A percentile compares a stretch with the other conserved stretches of the same genome.
Conservation (phyloP, 2,113 vertebrate genomes). For the Turdus rufiventris region DNA sequence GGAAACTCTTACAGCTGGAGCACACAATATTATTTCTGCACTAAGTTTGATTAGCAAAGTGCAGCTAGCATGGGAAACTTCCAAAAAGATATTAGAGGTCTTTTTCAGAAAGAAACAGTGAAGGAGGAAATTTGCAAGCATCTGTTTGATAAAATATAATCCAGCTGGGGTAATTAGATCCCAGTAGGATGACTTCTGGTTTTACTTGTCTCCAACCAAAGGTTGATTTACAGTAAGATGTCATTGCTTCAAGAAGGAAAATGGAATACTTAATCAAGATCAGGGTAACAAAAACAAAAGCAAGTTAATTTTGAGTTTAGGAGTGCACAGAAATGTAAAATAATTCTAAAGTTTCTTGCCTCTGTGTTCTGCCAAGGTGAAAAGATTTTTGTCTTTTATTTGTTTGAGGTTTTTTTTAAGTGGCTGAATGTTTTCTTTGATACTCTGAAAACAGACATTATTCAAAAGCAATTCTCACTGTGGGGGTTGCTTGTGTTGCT, state of each 20-base stretch:
- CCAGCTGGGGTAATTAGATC: conserved; percentile 74
- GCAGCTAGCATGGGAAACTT: not conserved
- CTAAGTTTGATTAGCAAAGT: not conserved
- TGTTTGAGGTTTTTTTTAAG: not conserved
- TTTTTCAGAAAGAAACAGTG: conserved; percentile 35
- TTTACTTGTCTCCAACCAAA: conserved; percentile 34
- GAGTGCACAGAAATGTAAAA: conserved; percentile 63
- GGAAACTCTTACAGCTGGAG: conserved; percentile 11
- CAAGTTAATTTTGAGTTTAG: conserved; percentile 65
- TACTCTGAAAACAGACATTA: not conserved
- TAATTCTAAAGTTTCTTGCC: conserved; percentile 57
- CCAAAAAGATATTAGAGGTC: conserved; percentile 7
- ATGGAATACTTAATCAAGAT: conserved; percentile 70
- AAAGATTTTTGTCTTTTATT: not conserved
- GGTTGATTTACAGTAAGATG: conserved; percentile 57
- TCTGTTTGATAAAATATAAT: conserved; percentile 71
- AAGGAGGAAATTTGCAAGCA: conserved; percentile 46
- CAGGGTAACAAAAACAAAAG: conserved; percentile 48
- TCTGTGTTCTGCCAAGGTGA: conserved; percentile 55
- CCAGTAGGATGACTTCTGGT: conserved; percentile 60
- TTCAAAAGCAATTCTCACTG: not conserved
- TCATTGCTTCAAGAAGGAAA: conserved; percentile 60
- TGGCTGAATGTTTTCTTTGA: not conserved
- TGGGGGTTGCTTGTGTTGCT: not conserved
- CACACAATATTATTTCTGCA: not conserved